These are phyloP conservation scores for Paratilapia polleni DNA, from an alignment of 2,113 vertebrate genomes.

Conservation along the genomic window DNA sequence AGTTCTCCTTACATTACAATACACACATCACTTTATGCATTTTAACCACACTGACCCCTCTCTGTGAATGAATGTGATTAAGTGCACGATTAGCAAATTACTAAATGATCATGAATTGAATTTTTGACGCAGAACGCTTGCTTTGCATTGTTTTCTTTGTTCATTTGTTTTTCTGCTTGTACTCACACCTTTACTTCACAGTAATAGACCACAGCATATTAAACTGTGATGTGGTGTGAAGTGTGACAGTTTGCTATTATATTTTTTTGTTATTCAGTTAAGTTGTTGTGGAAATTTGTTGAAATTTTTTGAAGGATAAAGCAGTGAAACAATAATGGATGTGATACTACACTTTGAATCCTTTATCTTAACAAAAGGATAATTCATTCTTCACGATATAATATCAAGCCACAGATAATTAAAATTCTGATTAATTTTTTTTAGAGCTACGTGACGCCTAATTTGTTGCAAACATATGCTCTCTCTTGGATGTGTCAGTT, in stretches of 20 bases:
- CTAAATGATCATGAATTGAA: not conserved
- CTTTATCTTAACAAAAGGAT: not conserved
- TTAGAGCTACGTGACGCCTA: not conserved
- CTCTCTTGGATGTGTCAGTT: not conserved
- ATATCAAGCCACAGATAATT: not conserved
- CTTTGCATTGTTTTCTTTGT: not conserved
- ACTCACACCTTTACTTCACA: not conserved
- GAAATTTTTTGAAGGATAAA: too few species aligned
- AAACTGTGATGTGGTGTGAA: slow-evolving; percentile 12
- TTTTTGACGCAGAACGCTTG: not conserved
- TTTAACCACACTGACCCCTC: not conserved
- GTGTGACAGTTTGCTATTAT: not conserved
- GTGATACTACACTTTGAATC: not conserved
- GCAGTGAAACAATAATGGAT: too few species aligned
- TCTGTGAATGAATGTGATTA: not conserved
- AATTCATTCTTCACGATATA: too few species aligned
- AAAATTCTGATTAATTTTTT: not conserved
- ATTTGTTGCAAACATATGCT: not conserved
- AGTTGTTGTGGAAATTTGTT: not conserved
- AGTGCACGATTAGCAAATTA: not conserved
- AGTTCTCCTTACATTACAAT: not conserved
- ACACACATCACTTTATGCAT: not conserved
- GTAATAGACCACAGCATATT: not conserved
- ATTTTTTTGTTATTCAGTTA: not conserved
- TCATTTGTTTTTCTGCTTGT: not conserved